A percentile compares a stretch with the other conserved stretches of the same genome.
phyloP scores from a whole-genome alignment of 2,797 vertebrate species.

The Bradypus variegatus region DNA sequence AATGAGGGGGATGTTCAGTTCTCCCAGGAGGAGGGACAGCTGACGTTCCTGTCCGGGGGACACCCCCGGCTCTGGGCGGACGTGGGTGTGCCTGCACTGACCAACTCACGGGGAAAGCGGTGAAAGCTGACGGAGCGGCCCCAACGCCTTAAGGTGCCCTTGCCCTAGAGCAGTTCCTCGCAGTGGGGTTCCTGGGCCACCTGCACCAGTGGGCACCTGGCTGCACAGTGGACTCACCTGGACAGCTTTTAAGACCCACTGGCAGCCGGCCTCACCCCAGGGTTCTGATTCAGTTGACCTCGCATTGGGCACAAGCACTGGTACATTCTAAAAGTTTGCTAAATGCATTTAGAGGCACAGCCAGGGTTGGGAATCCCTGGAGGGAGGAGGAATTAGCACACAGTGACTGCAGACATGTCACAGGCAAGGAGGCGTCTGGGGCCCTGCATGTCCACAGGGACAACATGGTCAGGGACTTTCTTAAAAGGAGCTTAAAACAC shows the following conservation, averaged over 20 bases:
- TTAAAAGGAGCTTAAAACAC: neutral
- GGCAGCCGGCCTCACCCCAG: neutral
- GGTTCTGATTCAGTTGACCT: neutral
- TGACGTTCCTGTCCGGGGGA: neutral
- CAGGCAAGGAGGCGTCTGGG: neutral
- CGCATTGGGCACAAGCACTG: neutral
- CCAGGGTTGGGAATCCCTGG: neutral
- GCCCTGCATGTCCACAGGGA: neutral
- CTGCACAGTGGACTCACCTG: neutral
- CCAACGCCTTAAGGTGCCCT: too few species aligned
- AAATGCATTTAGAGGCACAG: neutral
- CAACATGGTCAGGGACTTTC: neutral
- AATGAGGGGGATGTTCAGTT: neutral
- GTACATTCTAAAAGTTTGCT: neutral
- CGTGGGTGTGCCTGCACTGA: neutral
- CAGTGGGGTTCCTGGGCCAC: too few species aligned
- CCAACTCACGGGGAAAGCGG: accelerated
- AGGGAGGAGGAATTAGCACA: neutral
- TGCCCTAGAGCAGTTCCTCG: too few species aligned
- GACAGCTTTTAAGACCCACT: neutral
- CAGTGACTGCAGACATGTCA: neutral
- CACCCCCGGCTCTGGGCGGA: neutral
- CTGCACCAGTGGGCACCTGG: neutral
- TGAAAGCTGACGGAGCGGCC: neutral
- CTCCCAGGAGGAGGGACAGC: too few species aligned